Evolutionary conservation across 23 tunicate species (phyloP), one percentile per base, ranked within the genome.

Genomic region (Botrylloides violaceus): DNA sequence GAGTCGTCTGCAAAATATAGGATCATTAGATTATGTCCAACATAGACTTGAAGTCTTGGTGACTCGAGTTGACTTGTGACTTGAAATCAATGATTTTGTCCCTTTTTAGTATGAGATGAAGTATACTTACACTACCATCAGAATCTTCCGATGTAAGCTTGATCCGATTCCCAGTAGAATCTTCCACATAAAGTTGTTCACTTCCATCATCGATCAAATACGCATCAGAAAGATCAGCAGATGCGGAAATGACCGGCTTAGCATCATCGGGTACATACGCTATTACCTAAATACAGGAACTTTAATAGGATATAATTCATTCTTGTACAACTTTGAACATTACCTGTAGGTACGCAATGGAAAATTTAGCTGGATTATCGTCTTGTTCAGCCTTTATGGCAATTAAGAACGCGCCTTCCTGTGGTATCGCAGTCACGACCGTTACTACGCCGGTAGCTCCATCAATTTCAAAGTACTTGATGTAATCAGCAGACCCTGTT

Each of bases 311-410:
- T n/a, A n/a, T n/a, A n/a, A n/a, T n/a, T n/a, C n/a, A n/a, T n/a
- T n/a, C n/a, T n/a, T n/a, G n/a, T n/a, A n/a, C n/a, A n/a, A n/a
- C n/a, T n/a, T n/a, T 9, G 53, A 15, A 7, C 9, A 43, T 43
- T 15, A 43, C 74, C 57, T 68, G 74, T 37, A 68, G 2, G 37
- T 68, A 68, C 24, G 74, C 37, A 28, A 68, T 26, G 1, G 74
- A n/a, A 68, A 68, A 68, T 36, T 30, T 39, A 30, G 22, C 32
- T 1, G 61, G 30, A 19, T 24, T 43, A 22, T 68, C 57, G 6
- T 0, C 25, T 1, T 68, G 74, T 43, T 39, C 9, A 5, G 74
- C 74, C 23, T 43, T 38, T 12, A 68, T 56, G 37, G 58, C 74
- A 24, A 68, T 38, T 22, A 27, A 35, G 28, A 32, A 68, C 0